These are phyloP conservation scores for Micromys minutus DNA, from an alignment of 2,113 vertebrate species.

Conservation along the genomic window DNA sequence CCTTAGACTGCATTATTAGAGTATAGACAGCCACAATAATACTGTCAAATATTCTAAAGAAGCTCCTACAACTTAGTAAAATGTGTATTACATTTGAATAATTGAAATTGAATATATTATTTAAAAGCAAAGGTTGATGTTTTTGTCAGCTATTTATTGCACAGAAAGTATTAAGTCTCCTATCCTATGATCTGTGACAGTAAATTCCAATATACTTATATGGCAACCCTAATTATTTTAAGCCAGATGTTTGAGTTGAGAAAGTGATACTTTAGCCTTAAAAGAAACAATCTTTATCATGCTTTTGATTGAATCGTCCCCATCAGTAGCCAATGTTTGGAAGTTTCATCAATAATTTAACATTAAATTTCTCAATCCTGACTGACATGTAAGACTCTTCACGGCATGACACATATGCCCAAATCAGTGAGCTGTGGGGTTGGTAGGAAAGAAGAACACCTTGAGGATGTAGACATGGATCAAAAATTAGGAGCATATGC, in stretches of 20 bases:
- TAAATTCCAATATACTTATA: slow-evolving; percentile 14
- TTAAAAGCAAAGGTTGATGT: slow-evolving; percentile 74
- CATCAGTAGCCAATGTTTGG: not conserved
- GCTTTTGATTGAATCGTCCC: not conserved
- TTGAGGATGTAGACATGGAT: not conserved
- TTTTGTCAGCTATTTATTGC: slow-evolving; percentile 62
- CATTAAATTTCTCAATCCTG: not conserved
- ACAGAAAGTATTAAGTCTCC: not conserved
- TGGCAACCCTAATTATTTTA: not conserved
- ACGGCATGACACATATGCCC: not conserved
- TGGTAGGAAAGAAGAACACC: not conserved
- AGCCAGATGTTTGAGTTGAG: not conserved
- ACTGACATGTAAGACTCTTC: not conserved
- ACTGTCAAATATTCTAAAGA: slow-evolving; percentile 79
- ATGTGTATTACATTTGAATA: slow-evolving; percentile 77
- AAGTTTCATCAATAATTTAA: not conserved
- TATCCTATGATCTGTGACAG: not conserved
- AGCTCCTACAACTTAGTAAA: slow-evolving; percentile 74
- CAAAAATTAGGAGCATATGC: not conserved
- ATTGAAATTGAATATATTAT: slow-evolving; percentile 78
- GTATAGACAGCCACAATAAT: slow-evolving; percentile 77
- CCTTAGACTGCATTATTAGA: slow-evolving; percentile 74
- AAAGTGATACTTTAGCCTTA: not conserved
- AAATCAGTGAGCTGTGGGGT: not conserved
- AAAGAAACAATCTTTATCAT: not conserved